Conservation (phyloP, 2,888 invertebrate genomes). For the Mellilla xanthometata region DNA sequence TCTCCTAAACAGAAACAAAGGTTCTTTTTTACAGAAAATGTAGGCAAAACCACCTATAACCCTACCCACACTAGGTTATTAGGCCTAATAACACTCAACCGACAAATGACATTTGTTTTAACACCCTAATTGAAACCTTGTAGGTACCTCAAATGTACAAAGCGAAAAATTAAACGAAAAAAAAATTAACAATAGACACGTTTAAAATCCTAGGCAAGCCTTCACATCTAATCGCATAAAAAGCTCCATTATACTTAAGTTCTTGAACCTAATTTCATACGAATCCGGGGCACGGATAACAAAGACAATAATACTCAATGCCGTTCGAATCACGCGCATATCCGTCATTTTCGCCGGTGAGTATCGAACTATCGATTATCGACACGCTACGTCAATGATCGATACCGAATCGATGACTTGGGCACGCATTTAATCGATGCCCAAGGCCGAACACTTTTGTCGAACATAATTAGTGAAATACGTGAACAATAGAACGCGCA, state of each 20-base stretch:
- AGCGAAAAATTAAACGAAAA: slow-evolving; percentile 13
- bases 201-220: slow-evolving; percentile 5
- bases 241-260: slow-evolving; percentile 34
- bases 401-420: slow-evolving; percentile 49
- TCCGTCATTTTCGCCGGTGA: slow-evolving; percentile 54
- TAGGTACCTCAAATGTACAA: slow-evolving; percentile 3
- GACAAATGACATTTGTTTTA: slow-evolving; percentile 10
- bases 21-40: no score
- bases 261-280: slow-evolving; percentile 67
- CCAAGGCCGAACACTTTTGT: slow-evolving; percentile 50
- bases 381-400: slow-evolving; percentile 56
- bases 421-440: slow-evolving; percentile 45
- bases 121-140: slow-evolving; percentile 8
- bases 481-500: slow-evolving; percentile 34
- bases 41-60: no score
- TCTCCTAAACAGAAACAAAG: no score
- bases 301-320: slow-evolving; percentile 70
- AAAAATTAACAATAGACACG: slow-evolving; percentile 10
- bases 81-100: no score
- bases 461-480: slow-evolving; percentile 40
- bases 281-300: slow-evolving; percentile 65
- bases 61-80: no score
- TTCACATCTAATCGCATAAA: slow-evolving; percentile 12
- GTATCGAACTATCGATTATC: slow-evolving; percentile 58
- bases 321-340: slow-evolving; percentile 65